Evolutionary conservation across 2,888 invertebrate genomes (phyloP).

Genomic region (Campoletis raptor): DNA sequence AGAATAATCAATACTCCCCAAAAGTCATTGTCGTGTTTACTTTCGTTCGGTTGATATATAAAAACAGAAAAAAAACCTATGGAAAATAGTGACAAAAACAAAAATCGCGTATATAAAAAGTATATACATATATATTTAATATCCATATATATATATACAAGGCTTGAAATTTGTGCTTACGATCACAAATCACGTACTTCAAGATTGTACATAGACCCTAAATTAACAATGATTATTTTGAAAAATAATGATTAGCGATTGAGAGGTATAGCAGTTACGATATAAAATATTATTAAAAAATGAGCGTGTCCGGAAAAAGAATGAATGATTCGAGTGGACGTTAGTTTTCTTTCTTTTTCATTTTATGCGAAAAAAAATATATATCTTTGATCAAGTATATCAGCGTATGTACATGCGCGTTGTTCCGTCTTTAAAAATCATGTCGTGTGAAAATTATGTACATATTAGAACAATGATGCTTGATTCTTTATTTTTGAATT

Average conservation of each 20-base stretch:
- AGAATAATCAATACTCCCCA: neutral
- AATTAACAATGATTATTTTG: slow-evolving; percentile 75
- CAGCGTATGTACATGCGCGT: neutral
- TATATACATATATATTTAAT: slow-evolving; percentile 61
- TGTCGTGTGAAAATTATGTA: slow-evolving; percentile 24
- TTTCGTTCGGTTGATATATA: neutral
- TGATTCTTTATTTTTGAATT: slow-evolving; percentile 4
- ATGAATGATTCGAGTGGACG: neutral
- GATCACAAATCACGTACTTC: slow-evolving; percentile 74
- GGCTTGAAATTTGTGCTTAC: slow-evolving; percentile 24
- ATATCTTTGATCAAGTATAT: slow-evolving; percentile 22
- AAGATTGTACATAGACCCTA: slow-evolving; percentile 78
- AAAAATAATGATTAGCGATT: slow-evolving; percentile 55
- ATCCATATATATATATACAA: slow-evolving; percentile 58
- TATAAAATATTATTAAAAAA: neutral
- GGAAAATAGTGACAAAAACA: neutral
- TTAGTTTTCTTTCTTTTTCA: neutral
- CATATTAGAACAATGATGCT: neutral
- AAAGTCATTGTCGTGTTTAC: neutral
- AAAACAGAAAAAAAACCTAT: neutral
- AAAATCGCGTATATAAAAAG: slow-evolving; percentile 66
- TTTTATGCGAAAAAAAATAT: neutral
- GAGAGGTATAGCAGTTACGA: neutral
- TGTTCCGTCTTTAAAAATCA: slow-evolving; percentile 28
- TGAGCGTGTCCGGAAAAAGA: slow-evolving; percentile 21